These are phyloP conservation scores for Anthophora plumipes DNA, from an alignment of 2,888 invertebrate species.

Conservation along the genomic window DNA sequence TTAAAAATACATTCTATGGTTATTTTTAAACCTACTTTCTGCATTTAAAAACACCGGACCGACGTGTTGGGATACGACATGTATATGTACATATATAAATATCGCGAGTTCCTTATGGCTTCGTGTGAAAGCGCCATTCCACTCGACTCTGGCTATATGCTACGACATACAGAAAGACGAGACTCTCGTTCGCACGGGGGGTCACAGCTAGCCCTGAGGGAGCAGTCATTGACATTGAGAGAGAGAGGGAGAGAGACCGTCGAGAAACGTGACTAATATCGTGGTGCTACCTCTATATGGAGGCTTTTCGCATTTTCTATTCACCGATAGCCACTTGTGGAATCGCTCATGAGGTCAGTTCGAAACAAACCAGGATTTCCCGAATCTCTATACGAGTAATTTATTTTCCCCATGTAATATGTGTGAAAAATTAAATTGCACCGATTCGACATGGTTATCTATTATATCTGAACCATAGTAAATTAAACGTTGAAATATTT, in stretches of 20 bases:
- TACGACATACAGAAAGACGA: slow-evolving; percentile 69
- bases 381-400: neutral
- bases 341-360: slow-evolving; percentile 23
- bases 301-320: slow-evolving; percentile 61
- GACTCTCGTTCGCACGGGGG: slow-evolving; percentile 74
- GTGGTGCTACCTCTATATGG: slow-evolving; percentile 59
- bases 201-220: slow-evolving; percentile 74
- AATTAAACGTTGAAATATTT: neutral
- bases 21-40: neutral
- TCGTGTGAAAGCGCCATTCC: slow-evolving; percentile 76
- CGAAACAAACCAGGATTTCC: slow-evolving; percentile 5
- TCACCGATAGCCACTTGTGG: slow-evolving; percentile 40
- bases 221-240: slow-evolving; percentile 80
- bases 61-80: neutral
- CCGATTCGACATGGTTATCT: neutral
- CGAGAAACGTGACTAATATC: slow-evolving; percentile 75
- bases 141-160: slow-evolving; percentile 52
- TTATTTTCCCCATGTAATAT: neutral
- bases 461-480: neutral
- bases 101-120: slow-evolving; percentile 53
- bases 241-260: slow-evolving; percentile 59
- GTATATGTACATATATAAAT: slow-evolving; percentile 35
- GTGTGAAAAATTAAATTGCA: neutral
- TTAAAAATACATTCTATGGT: neutral
- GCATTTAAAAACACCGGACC: slow-evolving; percentile 11